These are phyloP conservation scores for Lacerta viridis DNA, from an alignment of 2,797 vertebrate genomes.

Conservation along the genomic window DNA sequence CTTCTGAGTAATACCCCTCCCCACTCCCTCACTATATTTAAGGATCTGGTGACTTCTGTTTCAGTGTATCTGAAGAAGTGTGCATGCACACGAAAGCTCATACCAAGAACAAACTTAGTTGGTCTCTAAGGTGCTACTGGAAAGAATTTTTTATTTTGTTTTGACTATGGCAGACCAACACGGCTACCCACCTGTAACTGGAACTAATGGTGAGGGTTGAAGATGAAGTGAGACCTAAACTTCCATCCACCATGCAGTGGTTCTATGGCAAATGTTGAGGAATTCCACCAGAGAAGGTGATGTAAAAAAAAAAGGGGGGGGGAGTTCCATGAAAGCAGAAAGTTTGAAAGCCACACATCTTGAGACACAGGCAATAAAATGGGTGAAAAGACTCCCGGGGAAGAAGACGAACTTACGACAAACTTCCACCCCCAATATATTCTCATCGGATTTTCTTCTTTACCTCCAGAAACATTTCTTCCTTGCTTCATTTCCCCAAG, in stretches of 20 bases:
- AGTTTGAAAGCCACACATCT: background rate
- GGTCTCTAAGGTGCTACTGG: no score
- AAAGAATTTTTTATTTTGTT: no score
- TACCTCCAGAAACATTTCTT: conserved; percentile 18
- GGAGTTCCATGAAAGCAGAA: background rate
- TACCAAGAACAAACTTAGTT: no score
- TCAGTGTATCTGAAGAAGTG: no score
- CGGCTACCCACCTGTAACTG: no score
- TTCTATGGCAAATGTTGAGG: background rate
- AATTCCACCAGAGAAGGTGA: background rate
- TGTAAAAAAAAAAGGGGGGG: background rate
- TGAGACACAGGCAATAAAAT: background rate
- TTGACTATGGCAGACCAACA: no score
- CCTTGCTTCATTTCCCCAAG: background rate
- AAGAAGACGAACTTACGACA: background rate
- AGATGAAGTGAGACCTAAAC: background rate
- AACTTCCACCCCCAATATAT: background rate
- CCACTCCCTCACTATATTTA: no score
- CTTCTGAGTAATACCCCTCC: no score
- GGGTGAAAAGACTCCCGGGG: background rate
- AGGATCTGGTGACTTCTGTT: no score
- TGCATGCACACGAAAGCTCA: no score
- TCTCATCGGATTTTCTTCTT: background rate
- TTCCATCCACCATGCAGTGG: background rate
- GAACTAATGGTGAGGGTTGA: background rate